Percentiles rank a stretch among this genome's conserved stretches.
Conservation (phyloP, 1,140 invertebrate genomes). For the Caenorhabditis latens region DNA sequence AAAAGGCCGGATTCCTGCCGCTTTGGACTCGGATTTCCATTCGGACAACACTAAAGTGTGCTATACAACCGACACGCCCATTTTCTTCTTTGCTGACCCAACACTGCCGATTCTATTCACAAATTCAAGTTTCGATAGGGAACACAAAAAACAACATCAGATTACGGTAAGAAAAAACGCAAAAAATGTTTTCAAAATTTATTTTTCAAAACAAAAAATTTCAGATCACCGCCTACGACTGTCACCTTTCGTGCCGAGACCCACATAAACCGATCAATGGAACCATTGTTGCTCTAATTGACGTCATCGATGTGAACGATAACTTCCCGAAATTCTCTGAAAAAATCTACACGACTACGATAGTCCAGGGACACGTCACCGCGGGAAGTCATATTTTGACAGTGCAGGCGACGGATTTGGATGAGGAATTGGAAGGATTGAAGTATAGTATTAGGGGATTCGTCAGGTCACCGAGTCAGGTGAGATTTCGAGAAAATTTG, state of each 20-base stretch:
- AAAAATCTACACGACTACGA: slow-evolving; percentile 55
- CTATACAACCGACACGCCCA: slow-evolving; percentile 53
- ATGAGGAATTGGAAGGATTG: slow-evolving; percentile 60
- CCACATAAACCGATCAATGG: slow-evolving; percentile 58
- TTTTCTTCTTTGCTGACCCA: slow-evolving; percentile 61
- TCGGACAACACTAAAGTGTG: slow-evolving; percentile 62
- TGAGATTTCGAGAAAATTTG: neutral
- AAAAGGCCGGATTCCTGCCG: slow-evolving; percentile 59
- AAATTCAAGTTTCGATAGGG: slow-evolving; percentile 60
- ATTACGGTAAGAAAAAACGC: slow-evolving; percentile 48
- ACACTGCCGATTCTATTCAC: slow-evolving; percentile 62
- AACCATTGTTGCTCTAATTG: slow-evolving; percentile 50
- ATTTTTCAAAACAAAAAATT: slow-evolving; percentile 1
- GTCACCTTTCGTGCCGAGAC: slow-evolving; percentile 61
- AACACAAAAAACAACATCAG: slow-evolving; percentile 57
- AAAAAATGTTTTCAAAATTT: neutral
- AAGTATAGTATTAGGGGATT: slow-evolving; percentile 58
- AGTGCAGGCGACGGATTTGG: slow-evolving; percentile 56
- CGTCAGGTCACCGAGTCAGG: slow-evolving; percentile 5
- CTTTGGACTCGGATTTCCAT: slow-evolving; percentile 61
- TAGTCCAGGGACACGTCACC: slow-evolving; percentile 60
- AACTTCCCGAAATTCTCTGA: slow-evolving; percentile 63
- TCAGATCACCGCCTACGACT: slow-evolving; percentile 62
- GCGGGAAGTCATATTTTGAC: slow-evolving; percentile 59
- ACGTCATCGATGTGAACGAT: slow-evolving; percentile 61